Base-by-base conservation (phyloP, 2,797 vertebrate genomes). In the Chelonia mydas region DNA sequence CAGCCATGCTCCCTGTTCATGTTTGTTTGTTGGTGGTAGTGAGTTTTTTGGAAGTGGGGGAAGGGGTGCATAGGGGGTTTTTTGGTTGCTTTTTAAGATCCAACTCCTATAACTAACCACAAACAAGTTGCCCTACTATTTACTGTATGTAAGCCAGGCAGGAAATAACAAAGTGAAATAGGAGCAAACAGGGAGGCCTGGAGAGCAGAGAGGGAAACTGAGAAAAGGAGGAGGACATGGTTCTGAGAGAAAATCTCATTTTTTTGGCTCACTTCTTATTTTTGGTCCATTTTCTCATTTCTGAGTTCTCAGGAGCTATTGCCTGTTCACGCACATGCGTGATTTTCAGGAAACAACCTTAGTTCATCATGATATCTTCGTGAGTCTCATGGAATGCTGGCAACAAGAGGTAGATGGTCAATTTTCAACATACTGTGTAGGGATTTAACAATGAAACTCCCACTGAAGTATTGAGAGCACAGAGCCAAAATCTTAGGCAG, bases 111-210 rank as follows among this genome's bases (percentile, higher is more conserved):
- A 81, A 94, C 92, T 37, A 41, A 72, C 19, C 21, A 41, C 19
- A 68, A 37, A 37, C 33, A 68, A 68, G 19, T 5, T 21, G 10
- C 53, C 79, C 90, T 92, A 81, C 53, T 57, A 94, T 86, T 37
- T 81, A 88, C 57, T 93, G 92, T 10, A 65, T 50, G 53, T 1
- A 92, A 87, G 88, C 86, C 84, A 84, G 81, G 77, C 90, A 94
- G 93, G 91, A 96, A 96, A 96, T 5, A 50, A 83, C 84, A 90
- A 90, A 3, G 87, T 83, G 81, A 97, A 97, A 89, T 31, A 7
- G 93, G 37, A 3, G 21, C 2, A 79, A 37, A 74, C 85, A 85
- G 27, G 19, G 81, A 95, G 88, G 89, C 50, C 11, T 28, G 57
- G 51, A 86, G 88, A 88, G 90, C 83, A 92, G 93, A 88, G 13